phyloP scores from a whole-genome alignment of 2,797 vertebrate species.

The Lemur catta region DNA sequence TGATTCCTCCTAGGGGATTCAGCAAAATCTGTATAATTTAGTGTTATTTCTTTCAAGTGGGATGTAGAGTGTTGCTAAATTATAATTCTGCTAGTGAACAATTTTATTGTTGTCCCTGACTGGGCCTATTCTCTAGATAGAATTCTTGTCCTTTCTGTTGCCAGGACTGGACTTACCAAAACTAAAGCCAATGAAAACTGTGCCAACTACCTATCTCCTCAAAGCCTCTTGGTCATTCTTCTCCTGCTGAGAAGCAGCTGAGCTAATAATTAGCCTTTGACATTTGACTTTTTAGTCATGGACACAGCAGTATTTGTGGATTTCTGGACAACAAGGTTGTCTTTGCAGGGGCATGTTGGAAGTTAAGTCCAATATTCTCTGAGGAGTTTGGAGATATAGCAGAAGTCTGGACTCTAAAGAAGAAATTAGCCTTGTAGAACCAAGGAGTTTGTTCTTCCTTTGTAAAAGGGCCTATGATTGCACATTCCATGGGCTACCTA shows the following conservation, averaged over 20 bases:
- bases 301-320: not conserved
- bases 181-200: not conserved
- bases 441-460: not conserved
- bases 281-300: conserved; percentile 42
- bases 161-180: conserved; percentile 17
- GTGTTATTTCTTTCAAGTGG: conserved; percentile 23
- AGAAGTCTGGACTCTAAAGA: not conserved
- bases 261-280: conserved; percentile 65
- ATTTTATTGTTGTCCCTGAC: conserved; percentile 32
- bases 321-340: conserved; percentile 59
- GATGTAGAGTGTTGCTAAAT: not conserved
- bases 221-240: not conserved
- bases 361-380: not conserved
- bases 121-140: not conserved
- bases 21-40: not conserved
- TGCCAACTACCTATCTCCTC: not conserved
- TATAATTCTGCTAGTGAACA: conserved; percentile 8
- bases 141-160: conserved; percentile 35
- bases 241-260: conserved; percentile 66
- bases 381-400: conserved; percentile 9
- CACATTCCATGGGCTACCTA: not conserved
- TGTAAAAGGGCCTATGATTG: not conserved
- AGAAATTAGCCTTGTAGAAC: not conserved
- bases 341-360: not conserved
- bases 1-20: not conserved